phyloP scores from a whole-genome alignment of 2,797 vertebrate species.

The Myiotriccus ornatus region DNA sequence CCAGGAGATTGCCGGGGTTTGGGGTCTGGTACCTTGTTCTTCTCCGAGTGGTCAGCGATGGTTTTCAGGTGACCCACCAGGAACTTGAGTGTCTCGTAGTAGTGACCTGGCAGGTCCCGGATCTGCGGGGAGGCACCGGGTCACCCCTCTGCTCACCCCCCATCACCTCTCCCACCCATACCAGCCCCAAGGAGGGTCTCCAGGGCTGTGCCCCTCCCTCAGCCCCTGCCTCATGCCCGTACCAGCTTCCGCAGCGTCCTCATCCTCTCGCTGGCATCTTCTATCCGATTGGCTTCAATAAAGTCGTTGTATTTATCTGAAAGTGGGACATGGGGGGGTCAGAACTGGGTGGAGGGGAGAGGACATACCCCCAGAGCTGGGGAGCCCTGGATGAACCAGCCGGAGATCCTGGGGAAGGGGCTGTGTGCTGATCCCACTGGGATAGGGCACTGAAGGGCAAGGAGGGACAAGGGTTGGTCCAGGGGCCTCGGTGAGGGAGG shows the following conservation, averaged over 20 bases:
- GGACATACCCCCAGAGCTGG: too few species aligned
- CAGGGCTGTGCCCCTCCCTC: background rate
- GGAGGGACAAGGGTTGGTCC: background rate
- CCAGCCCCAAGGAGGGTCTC: background rate
- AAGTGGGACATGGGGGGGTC: background rate
- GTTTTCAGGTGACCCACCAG: constrained; percentile 92
- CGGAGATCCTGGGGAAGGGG: background rate
- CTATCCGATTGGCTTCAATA: constrained; percentile 94
- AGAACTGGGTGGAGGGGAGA: background rate
- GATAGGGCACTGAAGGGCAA: background rate
- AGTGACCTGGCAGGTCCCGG: constrained; percentile 90
- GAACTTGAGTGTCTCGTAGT: constrained; percentile 96
- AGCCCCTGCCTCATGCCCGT: background rate
- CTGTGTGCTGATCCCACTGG: background rate
- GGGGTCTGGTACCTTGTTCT: constrained; percentile 86
- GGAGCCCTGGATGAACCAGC: rapidly evolving
- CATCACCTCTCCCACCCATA: background rate
- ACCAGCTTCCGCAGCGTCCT: constrained; percentile 95
- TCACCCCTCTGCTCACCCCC: background rate
- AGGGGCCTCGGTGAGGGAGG: background rate
- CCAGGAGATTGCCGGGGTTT: rapidly evolving
- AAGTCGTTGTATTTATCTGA: constrained; percentile 97
- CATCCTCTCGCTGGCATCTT: constrained; percentile 87
- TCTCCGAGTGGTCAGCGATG: constrained; percentile 91
- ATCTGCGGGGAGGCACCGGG: constrained; percentile 74